Base-by-base conservation (phyloP, 1,140 invertebrate genomes). In the Drosophila santomea region DNA sequence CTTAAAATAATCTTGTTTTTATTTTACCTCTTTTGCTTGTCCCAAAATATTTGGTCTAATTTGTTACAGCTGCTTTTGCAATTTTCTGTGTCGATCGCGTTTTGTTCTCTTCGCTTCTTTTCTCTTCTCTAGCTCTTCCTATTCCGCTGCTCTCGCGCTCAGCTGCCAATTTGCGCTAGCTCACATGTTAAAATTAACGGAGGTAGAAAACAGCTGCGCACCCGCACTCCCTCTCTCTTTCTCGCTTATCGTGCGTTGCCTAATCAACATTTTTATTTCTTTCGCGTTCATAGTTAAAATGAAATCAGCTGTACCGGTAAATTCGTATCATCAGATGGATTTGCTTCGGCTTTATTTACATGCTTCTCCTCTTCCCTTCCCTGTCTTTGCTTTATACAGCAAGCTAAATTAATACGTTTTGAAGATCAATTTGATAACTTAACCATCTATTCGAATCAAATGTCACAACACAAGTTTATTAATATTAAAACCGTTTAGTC, bases 221-320 rank as follows among this genome's bases (percentile, higher is more conserved):
- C 45, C 48, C 54, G 28, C 48, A 51, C 17, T 32, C 47, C 52
- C 52, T 20, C 47, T 54, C 50, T 35, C 54, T 52, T 41, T 15
- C 20, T 32, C 36, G 60, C 82, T 89, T 80, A 88, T 88, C 82
- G 52, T 51, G 20, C 48, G 52, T 75, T 75, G 80, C 74, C 81
- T 83, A 83, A 80, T 83, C 80, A 83, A 79, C 74, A 64, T 77
- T 74, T 54, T 20, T 83, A n/a, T 32, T 51, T 51, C 20, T 36
- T 48, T 62, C 38, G 38, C 52, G 38, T 44, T 68, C 61, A 67
- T 68, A 86, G 82, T 81, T 78, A 72, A 74, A 88, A 36, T 51
- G 72, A 88, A 88, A 84, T 89, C 84, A 89, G 84, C 84, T 89
- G 84, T 89, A 89, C 84, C 85, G 84, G 84, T 84, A 80, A 68